Evolutionary conservation across 2,888 invertebrate genomes (phyloP).

Genomic region (Drosophila mimetica): DNA sequence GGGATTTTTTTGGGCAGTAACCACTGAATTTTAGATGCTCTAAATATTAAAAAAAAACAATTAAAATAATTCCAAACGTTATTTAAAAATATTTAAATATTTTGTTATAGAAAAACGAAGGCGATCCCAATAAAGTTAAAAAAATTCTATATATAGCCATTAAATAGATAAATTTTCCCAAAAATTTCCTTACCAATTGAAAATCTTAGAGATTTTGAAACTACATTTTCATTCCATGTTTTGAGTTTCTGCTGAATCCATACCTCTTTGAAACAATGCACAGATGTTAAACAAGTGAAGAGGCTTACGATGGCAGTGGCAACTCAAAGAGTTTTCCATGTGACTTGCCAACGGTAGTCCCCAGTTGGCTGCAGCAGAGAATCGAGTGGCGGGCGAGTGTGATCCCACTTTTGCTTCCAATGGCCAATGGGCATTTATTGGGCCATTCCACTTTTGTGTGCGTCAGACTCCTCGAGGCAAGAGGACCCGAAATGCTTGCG

Average conservation of each 20-base stretch:
- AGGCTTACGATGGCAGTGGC: slow-evolving; percentile 20
- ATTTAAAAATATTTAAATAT: no score
- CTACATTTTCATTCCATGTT: background rate
- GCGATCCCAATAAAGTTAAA: no score
- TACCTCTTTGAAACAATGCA: background rate
- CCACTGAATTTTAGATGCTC: slow-evolving; percentile 1
- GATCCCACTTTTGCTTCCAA: slow-evolving; percentile 11
- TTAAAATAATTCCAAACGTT: no score
- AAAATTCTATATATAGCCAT: no score
- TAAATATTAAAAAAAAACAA: background rate
- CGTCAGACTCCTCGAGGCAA: slow-evolving; percentile 26
- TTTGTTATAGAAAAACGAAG: no score
- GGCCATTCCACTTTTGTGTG: slow-evolving; percentile 38
- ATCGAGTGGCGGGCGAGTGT: slow-evolving; percentile 16
- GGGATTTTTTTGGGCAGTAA: background rate
- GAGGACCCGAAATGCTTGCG: slow-evolving; percentile 39
- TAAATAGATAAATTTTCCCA: no score
- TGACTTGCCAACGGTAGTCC: slow-evolving; percentile 52
- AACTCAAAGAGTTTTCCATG: slow-evolving; percentile 74
- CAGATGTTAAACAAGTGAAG: background rate
- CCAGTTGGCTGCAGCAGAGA: slow-evolving; percentile 30
- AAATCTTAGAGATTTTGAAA: no score
- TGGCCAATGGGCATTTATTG: slow-evolving; percentile 57
- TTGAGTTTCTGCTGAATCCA: background rate
- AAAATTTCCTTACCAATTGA: no score